Base-by-base conservation (phyloP, 2,888 invertebrate species). In the Listrodromus nycthemerus region DNA sequence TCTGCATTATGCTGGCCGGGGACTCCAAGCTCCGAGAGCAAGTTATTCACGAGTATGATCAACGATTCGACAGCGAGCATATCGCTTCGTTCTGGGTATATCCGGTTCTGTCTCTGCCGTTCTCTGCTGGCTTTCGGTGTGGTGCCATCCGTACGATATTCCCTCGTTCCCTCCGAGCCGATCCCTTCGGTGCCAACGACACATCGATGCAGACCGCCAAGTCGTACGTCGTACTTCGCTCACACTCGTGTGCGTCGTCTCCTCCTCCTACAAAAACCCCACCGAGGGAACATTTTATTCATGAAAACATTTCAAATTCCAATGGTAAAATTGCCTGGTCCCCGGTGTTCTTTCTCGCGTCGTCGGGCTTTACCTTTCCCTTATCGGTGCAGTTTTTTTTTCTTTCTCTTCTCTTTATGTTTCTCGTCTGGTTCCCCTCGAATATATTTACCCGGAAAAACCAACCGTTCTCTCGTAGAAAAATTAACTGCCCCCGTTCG, bases 261-360 rank as follows among this genome's bases (percentile, higher is more conserved):
- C 37, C 30, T 71, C 77, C 80, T 50, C 78, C 55, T 50, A 61
- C 61, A 66, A 7, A n/a, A n/a, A 21, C 21, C 30, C 6, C 16
- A 33, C 48, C 45, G 67, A 19, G 55, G 67, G 61, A 65, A 76
- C 82, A 87, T 87, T 91, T 91, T 91, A 91, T 91, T 92, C 91
- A 91, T 90, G 89, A 90, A 91, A 91, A 88, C 85, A 90, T 91
- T 92, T 91, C 84, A 89, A 90, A 91, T 90, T 91, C 90, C 88
- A 80, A 90, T 86, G 83, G 88, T 80, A 88, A 90, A 90, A 91
- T 89, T 90, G 88, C 82, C 67, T 66, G 65, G 21, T n/a, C 30
- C 27, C 70, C 19, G 30, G 10, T 55, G 48, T 61, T 73, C 78
- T 48, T 33, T 13, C 73, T 48, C 63, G 37, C 55, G 48, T 67